Percentiles rank a stretch among this genome's conserved stretches.
Evolutionary conservation across 2,113 vertebrate species (phyloP).

Genomic region (Nothoprocta perdicaria): DNA sequence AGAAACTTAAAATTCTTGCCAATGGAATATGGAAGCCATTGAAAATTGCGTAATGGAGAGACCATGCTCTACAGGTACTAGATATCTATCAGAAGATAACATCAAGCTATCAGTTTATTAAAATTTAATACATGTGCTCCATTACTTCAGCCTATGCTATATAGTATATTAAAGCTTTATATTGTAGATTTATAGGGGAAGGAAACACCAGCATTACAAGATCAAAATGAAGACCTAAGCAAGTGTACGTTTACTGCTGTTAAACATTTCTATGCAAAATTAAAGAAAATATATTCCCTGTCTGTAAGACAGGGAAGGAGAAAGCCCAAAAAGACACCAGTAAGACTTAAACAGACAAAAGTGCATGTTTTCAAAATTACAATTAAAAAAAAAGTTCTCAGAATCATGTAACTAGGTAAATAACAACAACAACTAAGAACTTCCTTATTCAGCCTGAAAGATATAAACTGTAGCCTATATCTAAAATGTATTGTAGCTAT

Average conservation of each 20-base stretch:
- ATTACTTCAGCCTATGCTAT: not conserved
- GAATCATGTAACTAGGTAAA: not conserved
- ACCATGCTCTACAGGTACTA: not conserved
- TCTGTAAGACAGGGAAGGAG: not conserved
- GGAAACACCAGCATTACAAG: not conserved
- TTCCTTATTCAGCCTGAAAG: not conserved
- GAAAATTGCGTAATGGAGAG: not conserved
- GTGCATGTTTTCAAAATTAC: not conserved
- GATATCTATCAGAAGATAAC: not conserved
- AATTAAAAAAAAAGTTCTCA: not conserved
- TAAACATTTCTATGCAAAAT: not conserved
- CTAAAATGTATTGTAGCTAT: too few species aligned
- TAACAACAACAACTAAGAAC: rapidly evolving
- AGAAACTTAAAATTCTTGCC: not conserved
- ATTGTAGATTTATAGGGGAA: not conserved
- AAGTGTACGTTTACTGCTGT: not conserved
- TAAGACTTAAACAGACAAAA: not conserved
- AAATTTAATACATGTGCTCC: not conserved
- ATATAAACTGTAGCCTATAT: not conserved
- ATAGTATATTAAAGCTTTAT: not conserved
- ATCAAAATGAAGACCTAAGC: not conserved
- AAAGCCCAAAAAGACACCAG: not conserved
- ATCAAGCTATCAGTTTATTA: not conserved
- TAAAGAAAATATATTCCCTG: not conserved
- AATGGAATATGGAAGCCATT: not conserved